Percentiles rank a stretch among this genome's conserved stretches.
These are phyloP conservation scores for Gymnocephalus cernua DNA, from an alignment of 2,113 vertebrate genomes.

Conservation along the genomic window DNA sequence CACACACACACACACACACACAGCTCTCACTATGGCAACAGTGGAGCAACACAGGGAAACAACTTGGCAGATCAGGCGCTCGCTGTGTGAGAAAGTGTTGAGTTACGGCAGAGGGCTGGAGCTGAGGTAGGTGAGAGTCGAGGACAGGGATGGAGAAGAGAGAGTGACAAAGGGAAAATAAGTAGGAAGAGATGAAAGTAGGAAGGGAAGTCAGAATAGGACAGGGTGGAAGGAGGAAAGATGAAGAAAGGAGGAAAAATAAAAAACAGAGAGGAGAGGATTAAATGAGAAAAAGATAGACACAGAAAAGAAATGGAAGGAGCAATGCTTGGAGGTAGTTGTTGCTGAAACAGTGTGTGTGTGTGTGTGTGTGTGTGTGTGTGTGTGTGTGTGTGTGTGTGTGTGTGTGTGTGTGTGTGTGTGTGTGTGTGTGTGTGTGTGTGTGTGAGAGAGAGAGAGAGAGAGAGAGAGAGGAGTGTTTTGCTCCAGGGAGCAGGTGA, in stretches of 20 bases:
- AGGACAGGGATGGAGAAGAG: slow-evolving; percentile 65
- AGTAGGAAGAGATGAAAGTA: slow-evolving; percentile 22
- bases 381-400: too few species aligned
- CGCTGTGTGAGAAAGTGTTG: slow-evolving; percentile 85
- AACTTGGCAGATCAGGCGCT: slow-evolving; percentile 88
- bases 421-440: too few species aligned
- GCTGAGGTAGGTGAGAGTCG: slow-evolving; percentile 66
- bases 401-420: too few species aligned
- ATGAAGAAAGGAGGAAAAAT: neutral
- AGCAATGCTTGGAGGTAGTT: neutral
- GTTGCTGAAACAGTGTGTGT: neutral
- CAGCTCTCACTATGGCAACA: slow-evolving; percentile 93
- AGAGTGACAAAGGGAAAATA: slow-evolving; percentile 50
- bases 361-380: too few species aligned
- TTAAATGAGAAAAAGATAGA: neutral
- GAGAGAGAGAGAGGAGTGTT: neutral
- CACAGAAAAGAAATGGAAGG: neutral
- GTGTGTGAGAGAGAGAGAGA: too few species aligned
- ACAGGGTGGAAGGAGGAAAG: neutral
- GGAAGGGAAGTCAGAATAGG: neutral
- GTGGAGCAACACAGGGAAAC: slow-evolving; percentile 92
- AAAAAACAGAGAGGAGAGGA: neutral
- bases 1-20: slow-evolving; percentile 30
- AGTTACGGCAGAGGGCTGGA: slow-evolving; percentile 78
- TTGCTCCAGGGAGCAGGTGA: slow-evolving; percentile 18